Conservation (phyloP, 2,113 vertebrate genomes). For the Entomyzon cyanotis region DNA sequence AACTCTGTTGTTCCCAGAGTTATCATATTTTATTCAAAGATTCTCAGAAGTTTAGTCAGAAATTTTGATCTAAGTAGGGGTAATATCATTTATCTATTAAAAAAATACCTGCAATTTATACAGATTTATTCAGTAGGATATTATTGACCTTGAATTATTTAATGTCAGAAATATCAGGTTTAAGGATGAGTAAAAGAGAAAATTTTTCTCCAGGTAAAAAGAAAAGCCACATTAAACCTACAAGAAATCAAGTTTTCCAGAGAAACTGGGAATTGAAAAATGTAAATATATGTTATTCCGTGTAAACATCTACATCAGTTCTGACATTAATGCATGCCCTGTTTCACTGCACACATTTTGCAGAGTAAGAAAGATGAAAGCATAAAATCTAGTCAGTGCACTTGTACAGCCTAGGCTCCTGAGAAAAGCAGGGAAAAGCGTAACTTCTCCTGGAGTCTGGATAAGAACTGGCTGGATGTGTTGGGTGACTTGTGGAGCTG, state of each 20-base stretch:
- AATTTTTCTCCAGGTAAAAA: neutral
- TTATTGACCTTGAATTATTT: neutral
- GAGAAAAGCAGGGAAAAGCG: fast-evolving
- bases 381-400: neutral
- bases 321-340: neutral
- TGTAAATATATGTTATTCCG: neutral
- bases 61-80: neutral
- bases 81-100: neutral
- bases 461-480: neutral
- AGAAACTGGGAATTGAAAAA: neutral
- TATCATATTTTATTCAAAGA: neutral
- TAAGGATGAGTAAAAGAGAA: neutral
- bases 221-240: neutral
- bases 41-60: neutral
- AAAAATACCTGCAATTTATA: neutral
- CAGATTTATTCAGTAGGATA: neutral
- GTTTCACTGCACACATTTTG: neutral
- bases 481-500: neutral
- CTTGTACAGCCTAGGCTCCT: neutral
- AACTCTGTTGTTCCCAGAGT: neutral
- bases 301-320: neutral
- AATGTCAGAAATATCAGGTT: neutral
- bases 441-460: neutral
- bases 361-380: neutral
- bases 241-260: neutral